Conservation (phyloP, 2,888 invertebrate genomes). For the Luffia ferchaultella region DNA sequence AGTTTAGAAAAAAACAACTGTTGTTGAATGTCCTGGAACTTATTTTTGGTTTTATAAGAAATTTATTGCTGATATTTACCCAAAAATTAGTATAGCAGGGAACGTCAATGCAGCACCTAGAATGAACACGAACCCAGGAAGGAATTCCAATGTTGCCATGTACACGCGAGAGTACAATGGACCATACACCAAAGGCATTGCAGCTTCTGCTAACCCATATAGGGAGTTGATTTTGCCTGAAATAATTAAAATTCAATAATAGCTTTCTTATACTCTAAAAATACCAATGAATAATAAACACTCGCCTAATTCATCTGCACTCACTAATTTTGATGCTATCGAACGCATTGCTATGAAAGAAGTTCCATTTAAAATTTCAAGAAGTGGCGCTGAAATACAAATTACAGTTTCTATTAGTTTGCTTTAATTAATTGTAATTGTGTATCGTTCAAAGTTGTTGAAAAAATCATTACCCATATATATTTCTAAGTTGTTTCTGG, state of each 20-base stretch:
- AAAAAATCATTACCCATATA: constrained; percentile 86
- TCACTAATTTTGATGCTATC: constrained; percentile 77
- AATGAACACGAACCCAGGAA: constrained; percentile 75
- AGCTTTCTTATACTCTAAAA: no score
- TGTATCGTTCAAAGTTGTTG: no score
- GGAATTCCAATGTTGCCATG: constrained; percentile 69
- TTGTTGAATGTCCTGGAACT: no score
- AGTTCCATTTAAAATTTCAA: constrained; percentile 78
- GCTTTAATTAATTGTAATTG: no score
- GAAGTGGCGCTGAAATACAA: constrained; percentile 68
- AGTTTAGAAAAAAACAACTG: no score
- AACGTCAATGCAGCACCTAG: constrained; percentile 72
- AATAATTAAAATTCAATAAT: constrained; percentile 9
- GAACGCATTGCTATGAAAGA: constrained; percentile 81
- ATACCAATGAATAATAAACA: not conserved
- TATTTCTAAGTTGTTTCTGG: constrained; percentile 77
- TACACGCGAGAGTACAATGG: constrained; percentile 77
- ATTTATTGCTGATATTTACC: constrained; percentile 41
- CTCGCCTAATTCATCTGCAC: constrained; percentile 74
- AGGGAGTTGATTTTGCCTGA: constrained; percentile 79
- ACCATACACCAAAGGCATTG: constrained; percentile 77
- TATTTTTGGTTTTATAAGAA: no score
- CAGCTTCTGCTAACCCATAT: constrained; percentile 75
- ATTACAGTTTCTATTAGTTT: no score
- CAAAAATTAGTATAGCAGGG: constrained; percentile 73